Evolutionary conservation across 2,113 vertebrate species (phyloP).

Genomic region (Tichodroma muraria): DNA sequence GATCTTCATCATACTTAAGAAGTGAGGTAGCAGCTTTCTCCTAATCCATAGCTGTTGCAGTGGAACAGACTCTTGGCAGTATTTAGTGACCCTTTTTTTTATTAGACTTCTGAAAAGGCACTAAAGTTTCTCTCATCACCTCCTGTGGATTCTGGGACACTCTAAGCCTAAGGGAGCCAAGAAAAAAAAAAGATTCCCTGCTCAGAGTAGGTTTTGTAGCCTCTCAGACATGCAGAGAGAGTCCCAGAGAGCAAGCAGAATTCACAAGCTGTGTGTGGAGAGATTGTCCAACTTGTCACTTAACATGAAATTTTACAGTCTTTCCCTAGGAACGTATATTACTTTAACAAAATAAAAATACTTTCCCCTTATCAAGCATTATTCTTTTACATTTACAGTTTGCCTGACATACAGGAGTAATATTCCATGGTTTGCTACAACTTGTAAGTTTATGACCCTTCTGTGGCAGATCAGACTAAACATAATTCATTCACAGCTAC

Average conservation of each 20-base stretch:
- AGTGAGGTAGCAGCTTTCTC: not conserved
- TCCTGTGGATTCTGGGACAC: not conserved
- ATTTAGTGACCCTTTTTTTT: not conserved
- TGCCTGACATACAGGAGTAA: conserved; percentile 69
- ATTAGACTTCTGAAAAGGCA: not conserved
- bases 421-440: conserved; percentile 69
- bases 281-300: conserved; percentile 45
- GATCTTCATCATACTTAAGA: not conserved
- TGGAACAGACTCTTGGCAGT: not conserved
- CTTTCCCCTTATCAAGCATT: conserved; percentile 69
- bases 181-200: not conserved
- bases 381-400: conserved; percentile 67
- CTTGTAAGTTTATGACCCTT: conserved; percentile 71
- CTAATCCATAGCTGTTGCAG: not conserved
- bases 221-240: not conserved
- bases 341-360: conserved; percentile 65
- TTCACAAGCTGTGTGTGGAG: conserved; percentile 14
- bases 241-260: not conserved
- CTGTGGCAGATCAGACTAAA: conserved; percentile 74
- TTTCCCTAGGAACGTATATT: conserved; percentile 57
- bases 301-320: conserved; percentile 62
- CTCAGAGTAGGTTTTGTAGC: not conserved
- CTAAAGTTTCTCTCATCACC: not conserved
- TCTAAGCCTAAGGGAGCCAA: not conserved
- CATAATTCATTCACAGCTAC: conserved; percentile 76